Evolutionary conservation across 2,888 invertebrate genomes (phyloP), one percentile per base, ranked within the genome.

Genomic region (Amblyjoppa proteus): DNA sequence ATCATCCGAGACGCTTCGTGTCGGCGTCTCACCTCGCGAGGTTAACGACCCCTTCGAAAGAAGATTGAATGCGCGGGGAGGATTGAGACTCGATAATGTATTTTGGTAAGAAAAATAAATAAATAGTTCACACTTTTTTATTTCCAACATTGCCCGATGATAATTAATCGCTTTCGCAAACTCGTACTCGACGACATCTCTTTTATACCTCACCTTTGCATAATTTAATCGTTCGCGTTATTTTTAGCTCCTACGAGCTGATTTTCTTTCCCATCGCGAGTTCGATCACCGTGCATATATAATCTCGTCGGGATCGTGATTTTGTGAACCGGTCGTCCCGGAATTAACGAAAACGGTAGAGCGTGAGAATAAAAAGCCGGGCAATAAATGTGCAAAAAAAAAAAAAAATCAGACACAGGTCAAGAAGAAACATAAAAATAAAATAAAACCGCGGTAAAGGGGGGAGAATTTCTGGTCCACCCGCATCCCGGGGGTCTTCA

Each of bases 401-500:
- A 34, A 73, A 81, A 81, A 77, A 53, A 76, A 76, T 49, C 51
- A 61, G 61, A 79, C 64, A 71, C 56, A 69, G n/a, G 20, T 34
- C 34, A 38, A 74, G 41, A 68, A 80, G 51, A 64, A 75, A 34
- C 41, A 28, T 41, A 34, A 49, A 71, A 64, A 76, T 51, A 34
- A 69, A 51, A 25, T 16, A 11, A 77, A 31, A 45, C 20, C 3
- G 31, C 53, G 5, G 51, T 71, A 66, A 64, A 74, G 45, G n/a
- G n/a, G 66, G 51, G 38, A 74, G 41, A 51, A 68, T 73, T 73
- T 58, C 81, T 76, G 85, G 87, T 81, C 80, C 79, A 81, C 82
- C 88, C 88, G 73, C 87, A 81, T 84, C 82, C 85, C 80, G 69
- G 66, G 58, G 76, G 69, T 69, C 75, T 85, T 93, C 90, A 92